Evolutionary conservation across 2,113 vertebrate genomes (phyloP), one percentile per base, ranked within the genome.

Genomic region (Tangachromis dhanisi): DNA sequence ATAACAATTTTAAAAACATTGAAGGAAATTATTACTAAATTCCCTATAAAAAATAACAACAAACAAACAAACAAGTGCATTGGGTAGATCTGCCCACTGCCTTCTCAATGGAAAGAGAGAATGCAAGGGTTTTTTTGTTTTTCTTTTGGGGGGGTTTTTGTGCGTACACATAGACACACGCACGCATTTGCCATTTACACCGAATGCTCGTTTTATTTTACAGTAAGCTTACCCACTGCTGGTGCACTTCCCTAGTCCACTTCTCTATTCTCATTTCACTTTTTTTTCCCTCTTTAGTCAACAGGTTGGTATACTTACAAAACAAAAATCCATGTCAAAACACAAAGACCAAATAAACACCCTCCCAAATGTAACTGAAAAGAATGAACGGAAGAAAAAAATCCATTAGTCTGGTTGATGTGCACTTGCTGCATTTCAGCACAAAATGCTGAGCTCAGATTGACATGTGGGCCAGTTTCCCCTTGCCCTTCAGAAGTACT

Each of bases 91-190:
- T 71, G 8, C 66, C 66, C 66, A 71, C 38, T 45, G 38, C 8
- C 4, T 71, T 71, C 66, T 66, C 61, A 66, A 17, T 19, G 59
- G 17, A 35, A 35, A 2, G 17, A 3, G 0, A 66, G 61, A 35
- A 29, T 26, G 8, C 7, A 68, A 40, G 0, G 5, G 7, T 1
- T 14, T 21, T 9, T 38, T 66, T 5, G 7, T 68, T 35, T 66
- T 31, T 6, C 8, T 31, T 59, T 61, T 17, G 10, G 26, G n/a
- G 0, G 0, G 24, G 24, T 61, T 66, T 68, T 5, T 68, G 29
- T 35, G 16, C 0, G 9, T 14, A 40, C 66, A 68, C 33, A 13
- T 0, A 9, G 11, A 40, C 35, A 21, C 19, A 40, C n/a, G 5
- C 12, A 42, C 38, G 5, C 61, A 38, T 3, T 5, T 7, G 38